Percentiles rank a stretch among this genome's conserved stretches.
These are phyloP conservation scores for Periplaneta americana DNA, from an alignment of 1,140 invertebrate genomes.

Conservation along the genomic window DNA sequence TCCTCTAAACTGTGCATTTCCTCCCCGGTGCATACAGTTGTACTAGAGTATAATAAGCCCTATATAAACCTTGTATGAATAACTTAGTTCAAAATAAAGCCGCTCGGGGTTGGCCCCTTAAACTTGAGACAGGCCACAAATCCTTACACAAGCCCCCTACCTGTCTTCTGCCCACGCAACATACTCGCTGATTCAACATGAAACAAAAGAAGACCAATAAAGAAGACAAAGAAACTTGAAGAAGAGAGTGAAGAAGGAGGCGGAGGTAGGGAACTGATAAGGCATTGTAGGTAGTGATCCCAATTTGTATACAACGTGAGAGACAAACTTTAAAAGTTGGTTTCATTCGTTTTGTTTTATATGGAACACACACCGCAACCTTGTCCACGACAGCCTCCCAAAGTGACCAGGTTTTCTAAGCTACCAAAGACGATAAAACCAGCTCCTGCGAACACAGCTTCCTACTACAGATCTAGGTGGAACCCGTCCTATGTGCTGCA, in stretches of 20 bases:
- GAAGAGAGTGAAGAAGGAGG: neutral
- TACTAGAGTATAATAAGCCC: neutral
- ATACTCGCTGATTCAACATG: neutral
- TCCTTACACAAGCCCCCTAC: neutral
- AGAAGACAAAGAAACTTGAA: neutral
- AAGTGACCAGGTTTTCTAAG: neutral
- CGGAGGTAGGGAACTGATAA: too few relatives aligned
- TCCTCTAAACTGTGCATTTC: neutral
- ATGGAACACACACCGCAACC: too few relatives aligned
- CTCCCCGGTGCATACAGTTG: neutral
- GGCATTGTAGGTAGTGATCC: neutral
- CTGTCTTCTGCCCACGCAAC: neutral
- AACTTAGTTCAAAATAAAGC: neutral
- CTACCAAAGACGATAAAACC: neutral
- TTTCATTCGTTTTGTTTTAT: neutral
- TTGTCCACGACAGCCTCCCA: neutral
- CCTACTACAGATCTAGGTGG: too few relatives aligned
- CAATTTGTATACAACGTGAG: neutral
- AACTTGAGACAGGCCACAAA: neutral
- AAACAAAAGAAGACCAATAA: neutral
- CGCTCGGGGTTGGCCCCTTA: neutral
- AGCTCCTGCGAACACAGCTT: neutral
- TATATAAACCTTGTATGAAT: neutral
- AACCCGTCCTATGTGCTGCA: neutral
- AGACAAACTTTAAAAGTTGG: too few relatives aligned